Evolutionary conservation across 2,888 invertebrate genomes (phyloP).

Genomic region (Teinopalpus imperialis): DNA sequence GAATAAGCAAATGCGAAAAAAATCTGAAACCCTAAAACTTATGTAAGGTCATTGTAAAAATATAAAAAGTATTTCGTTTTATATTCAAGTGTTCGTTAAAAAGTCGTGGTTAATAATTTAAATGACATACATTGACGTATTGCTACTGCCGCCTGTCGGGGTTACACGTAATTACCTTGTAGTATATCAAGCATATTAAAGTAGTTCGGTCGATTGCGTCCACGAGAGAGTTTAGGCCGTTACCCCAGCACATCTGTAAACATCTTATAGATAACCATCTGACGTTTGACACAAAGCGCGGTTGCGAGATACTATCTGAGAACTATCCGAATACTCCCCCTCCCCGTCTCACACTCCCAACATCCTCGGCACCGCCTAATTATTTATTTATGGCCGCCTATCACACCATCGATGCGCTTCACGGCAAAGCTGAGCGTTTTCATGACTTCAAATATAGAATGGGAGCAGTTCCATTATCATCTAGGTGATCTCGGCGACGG

Average conservation of each 20-base stretch:
- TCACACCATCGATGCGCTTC: slow-evolving; percentile 76
- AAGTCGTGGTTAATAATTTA: slow-evolving; percentile 1
- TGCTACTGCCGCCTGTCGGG: slow-evolving; percentile 6
- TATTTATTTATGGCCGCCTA: slow-evolving; percentile 78
- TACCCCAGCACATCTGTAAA: slow-evolving; percentile 80
- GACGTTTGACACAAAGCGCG: slow-evolving; percentile 82
- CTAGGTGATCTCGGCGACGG: slow-evolving; percentile 66
- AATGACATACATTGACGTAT: slow-evolving; percentile 1
- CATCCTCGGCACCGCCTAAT: slow-evolving; percentile 74
- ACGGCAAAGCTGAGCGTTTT: slow-evolving; percentile 69
- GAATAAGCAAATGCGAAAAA: too few relatives aligned
- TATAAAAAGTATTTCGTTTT: too few relatives aligned
- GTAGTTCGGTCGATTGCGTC: slow-evolving; percentile 66
- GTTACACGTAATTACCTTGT: slow-evolving; percentile 61
- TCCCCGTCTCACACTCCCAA: slow-evolving; percentile 36
- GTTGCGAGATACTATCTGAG: slow-evolving; percentile 75
- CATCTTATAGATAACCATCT: slow-evolving; percentile 77
- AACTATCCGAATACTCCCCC: slow-evolving; percentile 64
- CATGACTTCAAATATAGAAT: slow-evolving; percentile 73
- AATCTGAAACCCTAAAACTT: too few relatives aligned
- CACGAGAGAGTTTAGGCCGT: slow-evolving; percentile 62
- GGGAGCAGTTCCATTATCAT: slow-evolving; percentile 58
- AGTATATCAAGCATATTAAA: slow-evolving; percentile 63
- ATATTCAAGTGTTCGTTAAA: too few relatives aligned
- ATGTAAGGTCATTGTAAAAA: too few relatives aligned